Evolutionary conservation across 2,888 invertebrate genomes (phyloP).

Genomic region (Beris morrisii): DNA sequence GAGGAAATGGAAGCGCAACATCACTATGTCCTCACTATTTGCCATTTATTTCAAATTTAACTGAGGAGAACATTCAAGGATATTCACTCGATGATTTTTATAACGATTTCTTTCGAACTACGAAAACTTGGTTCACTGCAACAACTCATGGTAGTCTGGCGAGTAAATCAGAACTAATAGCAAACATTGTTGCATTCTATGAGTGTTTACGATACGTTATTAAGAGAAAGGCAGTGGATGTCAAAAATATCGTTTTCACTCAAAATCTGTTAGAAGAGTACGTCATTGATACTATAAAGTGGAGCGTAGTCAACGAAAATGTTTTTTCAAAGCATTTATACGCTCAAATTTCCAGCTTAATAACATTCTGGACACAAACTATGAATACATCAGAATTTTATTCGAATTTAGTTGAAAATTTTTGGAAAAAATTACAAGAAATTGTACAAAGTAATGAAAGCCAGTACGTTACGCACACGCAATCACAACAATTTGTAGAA

Average conservation of each 20-base stretch:
- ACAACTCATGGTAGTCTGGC: conserved; percentile 60
- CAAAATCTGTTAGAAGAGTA: conserved; percentile 45
- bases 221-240: conserved; percentile 56
- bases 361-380: conserved; percentile 63
- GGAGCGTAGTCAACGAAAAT: conserved; percentile 55
- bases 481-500: conserved; percentile 55
- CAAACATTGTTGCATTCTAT: conserved; percentile 67
- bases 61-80: conserved; percentile 43
- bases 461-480: conserved; percentile 42
- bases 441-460: conserved; percentile 43
- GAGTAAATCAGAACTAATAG: conserved; percentile 69
- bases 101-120: conserved; percentile 67
- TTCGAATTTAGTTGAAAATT: conserved; percentile 44
- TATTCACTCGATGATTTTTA: conserved; percentile 60
- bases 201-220: conserved; percentile 73
- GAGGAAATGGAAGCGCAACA: conserved; percentile 76
- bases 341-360: conserved; percentile 57
- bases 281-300: conserved; percentile 56
- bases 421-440: conserved; percentile 49
- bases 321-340: conserved; percentile 57
- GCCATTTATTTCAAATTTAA: conserved; percentile 71
- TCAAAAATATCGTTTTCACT: conserved; percentile 33
- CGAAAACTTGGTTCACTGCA: conserved; percentile 67
- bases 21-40: conserved; percentile 73
- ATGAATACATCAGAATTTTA: conserved; percentile 46